Conservation (phyloP, 2,113 vertebrate genomes). For the Pluvianellus socialis region DNA sequence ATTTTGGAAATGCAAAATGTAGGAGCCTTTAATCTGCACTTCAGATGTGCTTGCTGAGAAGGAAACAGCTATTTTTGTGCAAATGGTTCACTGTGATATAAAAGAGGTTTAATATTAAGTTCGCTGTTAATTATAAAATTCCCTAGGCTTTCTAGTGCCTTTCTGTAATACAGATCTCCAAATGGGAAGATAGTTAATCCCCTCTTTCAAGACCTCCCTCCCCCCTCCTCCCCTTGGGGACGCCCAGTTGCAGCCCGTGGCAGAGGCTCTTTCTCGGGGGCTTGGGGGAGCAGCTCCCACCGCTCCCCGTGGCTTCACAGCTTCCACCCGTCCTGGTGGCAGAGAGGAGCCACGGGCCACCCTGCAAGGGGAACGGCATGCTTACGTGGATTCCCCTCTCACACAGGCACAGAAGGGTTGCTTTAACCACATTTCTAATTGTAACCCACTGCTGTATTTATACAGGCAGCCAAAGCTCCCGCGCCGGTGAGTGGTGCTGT, state of each 20-base stretch:
- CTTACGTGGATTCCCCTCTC: accelerated
- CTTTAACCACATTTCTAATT: accelerated
- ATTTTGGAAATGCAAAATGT: not conserved
- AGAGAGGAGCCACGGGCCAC: accelerated
- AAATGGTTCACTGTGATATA: not conserved
- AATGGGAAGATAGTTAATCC: not conserved
- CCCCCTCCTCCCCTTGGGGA: accelerated
- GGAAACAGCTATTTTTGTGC: not conserved
- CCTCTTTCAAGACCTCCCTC: not conserved
- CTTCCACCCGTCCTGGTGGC: accelerated
- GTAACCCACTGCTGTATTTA: accelerated
- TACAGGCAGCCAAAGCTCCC: not conserved
- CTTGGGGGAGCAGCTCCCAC: not conserved
- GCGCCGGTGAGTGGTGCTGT: no score
- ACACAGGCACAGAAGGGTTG: accelerated
- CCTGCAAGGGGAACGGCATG: not conserved
- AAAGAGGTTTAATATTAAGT: not conserved
- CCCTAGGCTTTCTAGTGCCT: not conserved
- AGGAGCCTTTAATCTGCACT: not conserved
- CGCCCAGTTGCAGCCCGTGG: no score
- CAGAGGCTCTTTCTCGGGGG: not conserved
- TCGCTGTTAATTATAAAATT: not conserved
- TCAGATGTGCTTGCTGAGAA: not conserved
- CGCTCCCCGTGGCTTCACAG: no score
- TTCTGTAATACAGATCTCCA: accelerated